Evolutionary conservation across 2,797 vertebrate species (phyloP), one percentile per base, ranked within the genome.

Genomic region (Lepilemur septentrionalis): DNA sequence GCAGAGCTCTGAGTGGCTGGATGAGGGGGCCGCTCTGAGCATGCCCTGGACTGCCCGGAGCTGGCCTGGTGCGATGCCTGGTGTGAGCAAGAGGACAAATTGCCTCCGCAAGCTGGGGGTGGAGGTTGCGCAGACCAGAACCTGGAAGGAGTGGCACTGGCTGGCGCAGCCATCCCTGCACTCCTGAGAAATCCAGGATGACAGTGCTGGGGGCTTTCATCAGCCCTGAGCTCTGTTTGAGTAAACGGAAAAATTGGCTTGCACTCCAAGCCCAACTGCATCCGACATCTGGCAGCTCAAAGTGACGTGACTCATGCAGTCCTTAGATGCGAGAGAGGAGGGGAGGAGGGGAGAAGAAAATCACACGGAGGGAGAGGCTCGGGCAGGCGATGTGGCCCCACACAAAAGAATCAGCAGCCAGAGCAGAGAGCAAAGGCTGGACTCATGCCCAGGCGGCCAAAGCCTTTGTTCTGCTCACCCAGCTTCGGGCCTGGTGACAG

Each of bases 271-370:
- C 91, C 91, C 96, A 88, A 95, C 93, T n/a, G 90, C 95, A 95
- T 95, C 96, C 35, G 55, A 97, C 96, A 97, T 96, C 97, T 97
- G 97, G 97, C 95, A 94, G 91, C 96, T 92, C 95, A 87, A 92
- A 97, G 94, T 92, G 89, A 96, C 89, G 93, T 97, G 96, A 97
- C 94, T 98, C 97, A 97, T 86, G 63, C 86, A 86, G 79, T 97
- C 95, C 91, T 97, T 89, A 96, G 92, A 93, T 95, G 73, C 70
- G 81, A 95, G 85, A 78, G 95, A 94, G 72, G 28, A 69, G 35
- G 70, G 75, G 59, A 65, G 70, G 65, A 63, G 81, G 22, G 69
- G 32, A 78, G 78, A 67, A 89, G 65, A 83, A 78, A 86, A 88
- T 30, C 48, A 2, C 63, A 7, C 65, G 43, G 46, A 41, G 76